phyloP scores from a whole-genome alignment of 2,888 invertebrate genomes.

The Dryocosmus kuriphilus region DNA sequence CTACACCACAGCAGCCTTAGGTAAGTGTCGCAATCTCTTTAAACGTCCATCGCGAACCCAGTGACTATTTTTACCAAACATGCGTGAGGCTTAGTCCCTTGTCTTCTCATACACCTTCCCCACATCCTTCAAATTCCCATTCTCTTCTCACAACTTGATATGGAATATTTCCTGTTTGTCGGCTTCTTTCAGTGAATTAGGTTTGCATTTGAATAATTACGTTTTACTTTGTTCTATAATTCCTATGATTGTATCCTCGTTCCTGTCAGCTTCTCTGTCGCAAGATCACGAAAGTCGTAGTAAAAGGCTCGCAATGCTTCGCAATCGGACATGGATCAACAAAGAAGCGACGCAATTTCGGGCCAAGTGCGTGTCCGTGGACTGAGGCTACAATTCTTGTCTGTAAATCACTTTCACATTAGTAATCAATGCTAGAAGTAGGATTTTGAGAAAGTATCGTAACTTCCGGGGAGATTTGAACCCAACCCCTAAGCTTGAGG shows the following conservation, averaged over 20 bases:
- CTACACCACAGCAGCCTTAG: slow-evolving; percentile 76
- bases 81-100: slow-evolving; percentile 6
- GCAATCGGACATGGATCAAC: slow-evolving; percentile 24
- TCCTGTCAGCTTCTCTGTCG: slow-evolving; percentile 30
- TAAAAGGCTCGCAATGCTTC: not conserved
- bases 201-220: not conserved
- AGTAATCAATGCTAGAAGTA: not conserved
- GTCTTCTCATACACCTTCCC: not conserved
- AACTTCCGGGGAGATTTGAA: not conserved
- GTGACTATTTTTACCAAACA: slow-evolving; percentile 35
- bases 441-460: not conserved
- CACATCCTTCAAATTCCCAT: not conserved
- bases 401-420: slow-evolving; percentile 2
- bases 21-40: slow-evolving; percentile 69
- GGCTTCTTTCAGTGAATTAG: not conserved
- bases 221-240: not conserved
- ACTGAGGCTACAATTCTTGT: slow-evolving; percentile 17
- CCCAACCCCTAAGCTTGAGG: not conserved
- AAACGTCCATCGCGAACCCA: slow-evolving; percentile 13
- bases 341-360: slow-evolving; percentile 31
- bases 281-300: not conserved
- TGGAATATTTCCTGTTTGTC: not conserved
- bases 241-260: not conserved
- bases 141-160: not conserved
- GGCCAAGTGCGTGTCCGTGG: slow-evolving; percentile 33